phyloP scores from a whole-genome alignment of 2,797 vertebrate genomes.

The Notoglanidium macrostoma region DNA sequence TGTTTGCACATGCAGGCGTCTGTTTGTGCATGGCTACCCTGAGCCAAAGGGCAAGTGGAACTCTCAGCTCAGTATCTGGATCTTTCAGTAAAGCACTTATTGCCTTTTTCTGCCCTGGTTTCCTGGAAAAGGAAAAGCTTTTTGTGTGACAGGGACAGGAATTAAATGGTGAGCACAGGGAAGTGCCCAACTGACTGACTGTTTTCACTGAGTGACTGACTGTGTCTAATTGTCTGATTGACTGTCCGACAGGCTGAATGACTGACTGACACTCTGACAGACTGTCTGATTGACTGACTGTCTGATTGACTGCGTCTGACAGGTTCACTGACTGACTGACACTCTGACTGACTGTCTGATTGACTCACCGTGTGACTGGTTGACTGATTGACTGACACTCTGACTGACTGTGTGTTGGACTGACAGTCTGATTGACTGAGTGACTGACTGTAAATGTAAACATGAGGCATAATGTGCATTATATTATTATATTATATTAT shows the following conservation, averaged over 20 bases:
- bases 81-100: constrained; percentile 9
- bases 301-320: no score
- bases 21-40: constrained; percentile 15
- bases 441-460: background rate
- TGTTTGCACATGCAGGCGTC: constrained; percentile 53
- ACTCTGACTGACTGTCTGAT: background rate
- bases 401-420: background rate
- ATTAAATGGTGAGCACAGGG: background rate
- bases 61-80: constrained; percentile 11
- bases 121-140: background rate
- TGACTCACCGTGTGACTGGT: background rate
- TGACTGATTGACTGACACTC: background rate
- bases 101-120: background rate
- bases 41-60: constrained; percentile 4
- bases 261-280: background rate
- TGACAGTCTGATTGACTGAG: background rate
- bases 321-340: background rate
- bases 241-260: background rate
- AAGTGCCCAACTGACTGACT: background rate
- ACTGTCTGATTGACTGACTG: background rate
- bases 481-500: no score
- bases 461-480: no score
- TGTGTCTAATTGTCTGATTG: background rate
- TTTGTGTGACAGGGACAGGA: background rate
- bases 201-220: background rate